A percentile compares a stretch with the other conserved stretches of the same genome.
Evolutionary conservation across 2,797 vertebrate species (phyloP).

Genomic region (Danio tinwini): DNA sequence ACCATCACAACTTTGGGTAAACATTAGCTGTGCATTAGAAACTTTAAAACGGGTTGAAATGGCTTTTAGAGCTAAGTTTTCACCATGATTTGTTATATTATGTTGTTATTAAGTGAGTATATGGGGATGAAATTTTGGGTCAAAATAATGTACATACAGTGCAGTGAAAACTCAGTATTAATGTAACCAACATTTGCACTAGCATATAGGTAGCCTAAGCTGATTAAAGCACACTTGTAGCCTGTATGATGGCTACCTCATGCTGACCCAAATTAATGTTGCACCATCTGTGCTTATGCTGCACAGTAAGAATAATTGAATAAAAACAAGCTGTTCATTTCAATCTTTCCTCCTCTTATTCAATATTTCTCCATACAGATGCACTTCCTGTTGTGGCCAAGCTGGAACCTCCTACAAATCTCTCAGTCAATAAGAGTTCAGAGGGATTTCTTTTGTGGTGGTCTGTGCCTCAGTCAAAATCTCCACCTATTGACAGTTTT

Average conservation of each 20-base stretch:
- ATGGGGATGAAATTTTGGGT: neutral
- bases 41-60: neutral
- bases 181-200: neutral
- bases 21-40: conserved; percentile 48
- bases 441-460: conserved; percentile 87
- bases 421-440: conserved; percentile 80
- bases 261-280: conserved; percentile 13
- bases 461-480: conserved; percentile 76
- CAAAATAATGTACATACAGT: neutral
- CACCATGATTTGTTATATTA: neutral
- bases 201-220: neutral
- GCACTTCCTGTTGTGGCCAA: conserved; percentile 53
- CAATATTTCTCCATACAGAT: conserved; percentile 64
- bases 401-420: conserved; percentile 79
- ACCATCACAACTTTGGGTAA: conserved; percentile 78
- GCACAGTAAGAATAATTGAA: conserved; percentile 21
- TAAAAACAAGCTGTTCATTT: conserved; percentile 17
- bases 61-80: neutral
- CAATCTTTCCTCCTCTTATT: neutral
- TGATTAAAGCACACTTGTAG: neutral
- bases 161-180: neutral
- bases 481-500: conserved; percentile 78
- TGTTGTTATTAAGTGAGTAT: neutral
- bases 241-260: neutral
- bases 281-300: conserved; percentile 38